These are phyloP conservation scores for Planiliza haematocheilus DNA, from an alignment of 2,113 vertebrate species.

Conservation along the genomic window DNA sequence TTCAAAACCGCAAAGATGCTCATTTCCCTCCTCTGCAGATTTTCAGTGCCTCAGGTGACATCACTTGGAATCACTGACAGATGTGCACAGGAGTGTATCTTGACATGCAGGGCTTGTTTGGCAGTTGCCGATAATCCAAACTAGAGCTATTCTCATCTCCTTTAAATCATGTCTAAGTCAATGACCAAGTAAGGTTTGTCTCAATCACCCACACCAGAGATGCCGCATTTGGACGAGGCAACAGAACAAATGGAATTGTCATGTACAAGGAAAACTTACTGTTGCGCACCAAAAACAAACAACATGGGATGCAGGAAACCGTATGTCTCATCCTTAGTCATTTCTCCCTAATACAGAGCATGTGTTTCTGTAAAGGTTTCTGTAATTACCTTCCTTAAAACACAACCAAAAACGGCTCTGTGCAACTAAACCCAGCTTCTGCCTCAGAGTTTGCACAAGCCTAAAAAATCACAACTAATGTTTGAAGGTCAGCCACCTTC, in stretches of 20 bases:
- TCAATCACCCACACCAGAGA: constrained; percentile 1
- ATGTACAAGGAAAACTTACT: neutral
- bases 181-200: constrained; percentile 8
- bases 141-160: constrained; percentile 1
- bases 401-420: neutral
- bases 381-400: neutral
- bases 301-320: neutral
- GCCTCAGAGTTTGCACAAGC: constrained; percentile 3
- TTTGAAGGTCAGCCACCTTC: constrained; percentile 41
- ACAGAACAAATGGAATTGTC: neutral
- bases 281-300: neutral
- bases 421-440: neutral
- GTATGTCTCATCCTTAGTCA: neutral
- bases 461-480: neutral
- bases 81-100: constrained; percentile 51
- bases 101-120: constrained; percentile 35
- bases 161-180: constrained; percentile 9
- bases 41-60: constrained; percentile 65
- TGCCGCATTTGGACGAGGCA: neutral
- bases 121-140: constrained; percentile 35
- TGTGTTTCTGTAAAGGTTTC: neutral
- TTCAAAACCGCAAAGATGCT: constrained; percentile 41
- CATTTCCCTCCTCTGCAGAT: constrained; percentile 39
- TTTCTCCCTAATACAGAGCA: neutral
- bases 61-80: constrained; percentile 64